Evolutionary conservation across 2,113 vertebrate genomes (phyloP).

Genomic region (Hemicordylus capensis): DNA sequence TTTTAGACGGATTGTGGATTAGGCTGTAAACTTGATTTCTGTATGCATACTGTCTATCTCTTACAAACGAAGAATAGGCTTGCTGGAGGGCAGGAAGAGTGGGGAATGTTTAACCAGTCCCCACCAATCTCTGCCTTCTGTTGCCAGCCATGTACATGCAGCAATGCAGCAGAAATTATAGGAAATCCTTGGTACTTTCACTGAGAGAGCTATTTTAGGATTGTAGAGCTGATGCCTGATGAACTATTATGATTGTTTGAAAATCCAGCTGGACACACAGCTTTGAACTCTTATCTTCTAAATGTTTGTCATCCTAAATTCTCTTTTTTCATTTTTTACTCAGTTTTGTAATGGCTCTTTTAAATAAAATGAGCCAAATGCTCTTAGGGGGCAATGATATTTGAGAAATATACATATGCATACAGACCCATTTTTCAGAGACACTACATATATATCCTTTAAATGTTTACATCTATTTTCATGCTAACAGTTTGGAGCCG

Average conservation of each 20-base stretch:
- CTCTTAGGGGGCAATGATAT: slow-evolving; percentile 24
- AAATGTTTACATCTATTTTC: slow-evolving; percentile 8
- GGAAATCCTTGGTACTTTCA: neutral
- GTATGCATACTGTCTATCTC: neutral
- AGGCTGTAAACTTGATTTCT: neutral
- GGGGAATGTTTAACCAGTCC: neutral
- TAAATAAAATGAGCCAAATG: neutral
- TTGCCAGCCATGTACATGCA: neutral
- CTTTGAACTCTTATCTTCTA: slow-evolving; percentile 22
- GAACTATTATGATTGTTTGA: neutral
- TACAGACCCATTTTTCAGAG: slow-evolving; percentile 56
- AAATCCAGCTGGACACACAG: neutral
- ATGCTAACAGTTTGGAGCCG: too few species aligned
- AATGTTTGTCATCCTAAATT: slow-evolving; percentile 5
- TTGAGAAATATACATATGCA: slow-evolving; percentile 1
- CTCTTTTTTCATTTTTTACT: neutral
- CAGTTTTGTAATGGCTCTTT: slow-evolving; percentile 45
- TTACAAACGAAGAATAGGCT: too few species aligned
- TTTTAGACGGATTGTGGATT: neutral
- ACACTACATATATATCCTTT: slow-evolving; percentile 28
- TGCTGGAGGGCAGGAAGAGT: neutral
- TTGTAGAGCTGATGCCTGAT: neutral
- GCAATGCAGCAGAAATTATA: neutral
- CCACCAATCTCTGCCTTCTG: neutral
- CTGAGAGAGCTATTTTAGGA: neutral